Evolutionary conservation across 2,888 invertebrate species (phyloP).

Genomic region (Glyphotaelius pellucidus): DNA sequence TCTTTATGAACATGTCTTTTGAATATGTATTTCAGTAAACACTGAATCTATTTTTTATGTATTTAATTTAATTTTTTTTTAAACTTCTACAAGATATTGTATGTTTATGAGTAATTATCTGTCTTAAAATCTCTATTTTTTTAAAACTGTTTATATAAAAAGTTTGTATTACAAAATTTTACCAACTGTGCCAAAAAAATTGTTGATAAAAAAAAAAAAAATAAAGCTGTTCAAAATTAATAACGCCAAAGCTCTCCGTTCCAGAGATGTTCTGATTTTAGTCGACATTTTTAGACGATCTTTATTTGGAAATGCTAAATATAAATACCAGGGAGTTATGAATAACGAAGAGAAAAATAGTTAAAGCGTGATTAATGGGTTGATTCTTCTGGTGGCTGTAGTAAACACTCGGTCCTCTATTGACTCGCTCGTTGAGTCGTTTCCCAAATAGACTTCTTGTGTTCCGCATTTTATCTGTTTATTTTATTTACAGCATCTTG

Average conservation of each 20-base stretch:
- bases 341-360: neutral
- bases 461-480: slow-evolving; percentile 65
- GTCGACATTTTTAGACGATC: neutral
- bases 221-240: neutral
- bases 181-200: too few relatives aligned
- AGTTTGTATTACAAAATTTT: too few relatives aligned
- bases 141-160: too few relatives aligned
- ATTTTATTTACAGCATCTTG: slow-evolving; percentile 61
- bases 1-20: too few relatives aligned
- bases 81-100: too few relatives aligned
- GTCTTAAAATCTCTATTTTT: too few relatives aligned
- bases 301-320: neutral
- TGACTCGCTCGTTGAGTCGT: slow-evolving; percentile 46
- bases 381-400: neutral
- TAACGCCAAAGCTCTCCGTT: neutral
- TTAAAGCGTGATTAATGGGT: slow-evolving; percentile 17
- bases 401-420: slow-evolving; percentile 12
- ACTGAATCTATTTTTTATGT: too few relatives aligned
- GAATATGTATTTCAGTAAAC: too few relatives aligned
- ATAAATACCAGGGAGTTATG: neutral
- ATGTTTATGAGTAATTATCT: too few relatives aligned
- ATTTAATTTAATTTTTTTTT: too few relatives aligned
- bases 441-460: slow-evolving; percentile 64
- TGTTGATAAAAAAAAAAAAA: too few relatives aligned
- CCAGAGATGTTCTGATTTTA: neutral